These are phyloP conservation scores for Syngnathus acus DNA, from an alignment of 2,797 vertebrate species.

Conservation along the genomic window DNA sequence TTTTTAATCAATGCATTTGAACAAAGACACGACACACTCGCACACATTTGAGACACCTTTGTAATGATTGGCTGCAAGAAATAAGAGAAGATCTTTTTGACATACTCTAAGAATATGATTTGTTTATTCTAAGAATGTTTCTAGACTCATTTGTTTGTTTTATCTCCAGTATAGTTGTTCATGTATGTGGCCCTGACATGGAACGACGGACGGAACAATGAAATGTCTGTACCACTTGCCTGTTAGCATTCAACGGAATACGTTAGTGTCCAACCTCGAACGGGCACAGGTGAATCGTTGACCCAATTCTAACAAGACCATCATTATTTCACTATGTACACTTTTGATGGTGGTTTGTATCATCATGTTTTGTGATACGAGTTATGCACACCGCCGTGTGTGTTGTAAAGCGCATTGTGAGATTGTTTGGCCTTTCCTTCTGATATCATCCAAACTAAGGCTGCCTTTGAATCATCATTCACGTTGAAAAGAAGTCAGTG, in stretches of 20 bases:
- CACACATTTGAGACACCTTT: neutral
- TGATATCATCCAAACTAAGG: neutral
- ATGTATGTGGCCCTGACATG: no score
- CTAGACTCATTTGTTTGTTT: no score
- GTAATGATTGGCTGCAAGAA: no score
- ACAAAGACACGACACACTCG: neutral
- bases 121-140: neutral
- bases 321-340: no score
- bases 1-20: neutral
- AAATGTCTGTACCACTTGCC: neutral
- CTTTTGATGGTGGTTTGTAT: no score
- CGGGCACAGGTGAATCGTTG: no score
- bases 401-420: neutral
- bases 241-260: neutral
- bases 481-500: neutral
- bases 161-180: no score
- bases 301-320: no score
- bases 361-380: no score
- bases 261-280: neutral
- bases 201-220: neutral
- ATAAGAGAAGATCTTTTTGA: no score
- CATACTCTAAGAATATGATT: no score
- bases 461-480: neutral
- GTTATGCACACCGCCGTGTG: neutral
- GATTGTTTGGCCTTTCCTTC: slow-evolving; percentile 1